Base-by-base conservation (phyloP, 35 echinoderm and acorn worm genomes). In the Apostichopus californicus region DNA sequence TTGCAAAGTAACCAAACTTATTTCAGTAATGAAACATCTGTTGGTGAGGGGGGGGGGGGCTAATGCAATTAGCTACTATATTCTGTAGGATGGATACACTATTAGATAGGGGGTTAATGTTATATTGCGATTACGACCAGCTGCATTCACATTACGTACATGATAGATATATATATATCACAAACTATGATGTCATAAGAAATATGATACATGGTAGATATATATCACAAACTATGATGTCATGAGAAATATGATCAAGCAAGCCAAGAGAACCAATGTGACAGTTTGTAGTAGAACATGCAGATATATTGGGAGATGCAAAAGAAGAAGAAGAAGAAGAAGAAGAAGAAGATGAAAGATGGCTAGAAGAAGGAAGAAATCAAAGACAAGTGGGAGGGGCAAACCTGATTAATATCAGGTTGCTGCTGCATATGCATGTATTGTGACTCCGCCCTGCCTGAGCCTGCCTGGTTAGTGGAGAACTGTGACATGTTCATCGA, bases 351-450 rank as follows among this genome's bases (percentile, higher is more conserved):
- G 71, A 14, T 75, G 71, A 75, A 75, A 75, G 7, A 75, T 75
- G n/a, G 64, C 11, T 14, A 68, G 11, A 14, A 68, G 64, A 68
- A 18, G 64, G 64, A 68, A 68, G 64, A 68, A 46, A 46, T 46
- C 34, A 4, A 9, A 68, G 18, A 75, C 71, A 75, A 75, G 55
- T 54, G 81, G 54, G 81, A 85, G 81, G 56, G 56, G 81, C 81
- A 56, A 85, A 85, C 81, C 81, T 85, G 81, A 85, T 56, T 56
- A 11, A 85, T 85, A 85, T 85, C 81, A 85, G 81, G 81, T n/a
- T 75, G 71, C 71, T 75, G 81, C 81, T 85, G 81, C 81, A 85
- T 85, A 58, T 59, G 81, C 54, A 56, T 85, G 55, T 58, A 85
- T 15, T 58, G 81, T n/a, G 81, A 20, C 81, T 59, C 55, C n/a